Base-by-base conservation (phyloP, 1,140 invertebrate genomes). In the Drosophila santomea region DNA sequence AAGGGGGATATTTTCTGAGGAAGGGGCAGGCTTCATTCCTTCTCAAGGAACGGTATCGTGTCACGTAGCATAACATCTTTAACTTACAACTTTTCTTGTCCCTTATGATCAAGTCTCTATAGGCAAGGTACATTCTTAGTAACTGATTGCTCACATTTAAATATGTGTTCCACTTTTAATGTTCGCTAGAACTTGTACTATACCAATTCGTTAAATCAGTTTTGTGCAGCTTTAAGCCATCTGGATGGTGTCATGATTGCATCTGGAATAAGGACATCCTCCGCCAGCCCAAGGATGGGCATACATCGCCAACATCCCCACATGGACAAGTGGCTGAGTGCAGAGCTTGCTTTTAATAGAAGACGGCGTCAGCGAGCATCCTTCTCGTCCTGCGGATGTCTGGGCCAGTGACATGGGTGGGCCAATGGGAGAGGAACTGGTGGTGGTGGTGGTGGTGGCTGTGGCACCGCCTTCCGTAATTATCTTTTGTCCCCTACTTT, bases 301-400 rank as follows among this genome's bases (percentile, higher is more conserved):
- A 38, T 32, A 47, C 55, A 10, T 23, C 11, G 17, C 20, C 64
- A 23, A 14, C 64, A 11, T 38, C 14, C 63, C 35, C 47, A 47
- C 63, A 20, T 51, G 66, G 20, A 39, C 62, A 41, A 48, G 51
- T 71, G 51, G 2, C 44, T 39, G 50, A 35, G 50, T 69, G 62
- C 32, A 32, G 62, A 52, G 50, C 48, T 25, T 25, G 67, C 68
- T 58, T 72, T 72, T 71, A 71, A 72, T 72, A 71, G 66, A 72
- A 72, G 66, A 71, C 66, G 68, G 64, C 68, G 68, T 48, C 68
- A 20, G 52, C 51, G n/a, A 58, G 66, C 68, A 71, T 71, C 68
- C 64, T 71, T 41, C 51, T 58, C 54, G 39, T 58, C 51, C 63
- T 25, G 50, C 64, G 51, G 36, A 48, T 35, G 67, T 71, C 63